Evolutionary conservation across 2,888 invertebrate species (phyloP).

Genomic region (Hydrotaea cyrtoneurina): DNA sequence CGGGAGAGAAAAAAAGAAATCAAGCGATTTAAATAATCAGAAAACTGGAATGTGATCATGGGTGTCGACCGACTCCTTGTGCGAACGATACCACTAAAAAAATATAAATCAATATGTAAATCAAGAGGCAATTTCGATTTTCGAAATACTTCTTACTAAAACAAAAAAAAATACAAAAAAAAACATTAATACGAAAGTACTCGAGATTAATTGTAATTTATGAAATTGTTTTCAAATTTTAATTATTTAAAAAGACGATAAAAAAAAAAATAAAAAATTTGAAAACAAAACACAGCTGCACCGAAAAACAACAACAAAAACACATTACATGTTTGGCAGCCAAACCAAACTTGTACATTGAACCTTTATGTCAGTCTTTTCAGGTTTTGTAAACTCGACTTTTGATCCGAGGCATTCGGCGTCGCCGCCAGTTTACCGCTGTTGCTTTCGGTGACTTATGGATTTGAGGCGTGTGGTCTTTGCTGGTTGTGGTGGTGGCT

Average conservation of each 20-base stretch:
- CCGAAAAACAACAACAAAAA: background rate
- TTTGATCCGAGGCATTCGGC: background rate
- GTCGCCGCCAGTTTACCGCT: background rate
- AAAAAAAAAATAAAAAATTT: background rate
- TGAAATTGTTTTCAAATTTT: background rate
- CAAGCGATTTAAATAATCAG: background rate
- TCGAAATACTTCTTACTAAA: background rate
- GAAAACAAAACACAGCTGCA: background rate
- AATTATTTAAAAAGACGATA: background rate
- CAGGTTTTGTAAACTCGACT: background rate
- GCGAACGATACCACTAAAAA: background rate
- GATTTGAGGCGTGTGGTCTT: background rate
- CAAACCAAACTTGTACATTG: slow-evolving; percentile 14
- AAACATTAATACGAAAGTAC: background rate
- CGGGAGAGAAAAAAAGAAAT: background rate
- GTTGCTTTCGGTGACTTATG: background rate
- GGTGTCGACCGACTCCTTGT: background rate
- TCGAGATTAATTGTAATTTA: background rate
- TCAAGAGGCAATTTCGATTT: background rate
- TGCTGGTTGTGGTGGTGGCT: background rate
- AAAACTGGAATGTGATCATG: slow-evolving; percentile 1
- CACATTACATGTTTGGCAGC: background rate
- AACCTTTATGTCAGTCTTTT: background rate
- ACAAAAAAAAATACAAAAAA: no score
- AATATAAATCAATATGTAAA: background rate